Conservation (phyloP, 1,140 invertebrate genomes). For the Teleogryllus occipitalis region DNA sequence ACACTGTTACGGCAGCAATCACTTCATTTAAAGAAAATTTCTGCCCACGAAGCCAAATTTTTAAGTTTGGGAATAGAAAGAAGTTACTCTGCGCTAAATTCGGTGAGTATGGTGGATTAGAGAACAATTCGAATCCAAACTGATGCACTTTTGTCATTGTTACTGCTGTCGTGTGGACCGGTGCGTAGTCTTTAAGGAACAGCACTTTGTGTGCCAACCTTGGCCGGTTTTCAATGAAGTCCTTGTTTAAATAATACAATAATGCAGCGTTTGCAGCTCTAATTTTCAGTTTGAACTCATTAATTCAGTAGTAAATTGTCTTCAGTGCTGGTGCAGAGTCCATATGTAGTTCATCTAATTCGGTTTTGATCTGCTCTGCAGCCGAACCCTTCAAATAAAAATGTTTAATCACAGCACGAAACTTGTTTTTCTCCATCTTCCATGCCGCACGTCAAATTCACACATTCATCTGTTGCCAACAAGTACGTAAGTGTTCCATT, state of each 20-base stretch:
- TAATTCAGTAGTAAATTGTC: neutral
- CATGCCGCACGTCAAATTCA: neutral
- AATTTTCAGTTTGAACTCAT: neutral
- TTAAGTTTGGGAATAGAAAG: too few relatives aligned
- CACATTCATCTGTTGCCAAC: neutral
- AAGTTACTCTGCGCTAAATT: too few relatives aligned
- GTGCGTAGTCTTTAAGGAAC: neutral
- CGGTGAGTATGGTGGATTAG: neutral
- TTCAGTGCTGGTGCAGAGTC: neutral
- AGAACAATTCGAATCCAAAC: neutral
- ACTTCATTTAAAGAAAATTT: neutral
- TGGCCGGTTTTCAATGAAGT: too few relatives aligned
- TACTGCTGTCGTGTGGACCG: neutral
- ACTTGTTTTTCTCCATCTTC: neutral
- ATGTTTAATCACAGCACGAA: neutral
- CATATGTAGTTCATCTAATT: neutral
- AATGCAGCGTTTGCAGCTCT: neutral
- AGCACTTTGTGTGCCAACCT: neutral
- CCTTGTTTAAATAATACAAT: too few relatives aligned
- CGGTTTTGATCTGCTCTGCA: neutral
- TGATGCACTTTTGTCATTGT: neutral
- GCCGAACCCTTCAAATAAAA: neutral
- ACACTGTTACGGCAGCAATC: too few relatives aligned
- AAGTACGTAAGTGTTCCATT: neutral
- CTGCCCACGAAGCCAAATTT: neutral